Conservation (phyloP, 2,888 invertebrate genomes). For the Nebria salina region DNA sequence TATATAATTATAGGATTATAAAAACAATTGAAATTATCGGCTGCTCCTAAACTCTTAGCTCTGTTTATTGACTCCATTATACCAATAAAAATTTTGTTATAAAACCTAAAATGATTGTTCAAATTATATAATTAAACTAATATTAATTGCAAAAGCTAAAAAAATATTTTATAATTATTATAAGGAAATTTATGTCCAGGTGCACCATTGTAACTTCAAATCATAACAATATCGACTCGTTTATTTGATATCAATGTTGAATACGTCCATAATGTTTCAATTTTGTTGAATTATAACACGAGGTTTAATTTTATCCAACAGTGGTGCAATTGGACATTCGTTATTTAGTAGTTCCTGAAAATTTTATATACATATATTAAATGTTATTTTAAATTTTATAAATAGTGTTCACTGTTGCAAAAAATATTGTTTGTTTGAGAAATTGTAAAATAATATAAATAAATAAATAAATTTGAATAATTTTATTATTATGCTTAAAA, state of each 20-base stretch:
- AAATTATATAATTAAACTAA: not conserved
- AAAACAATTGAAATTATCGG: no score
- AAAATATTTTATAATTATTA: not conserved
- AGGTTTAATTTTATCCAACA: no score
- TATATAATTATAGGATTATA: not conserved
- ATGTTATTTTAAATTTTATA: not conserved
- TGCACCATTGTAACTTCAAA: no score
- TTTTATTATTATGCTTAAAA: not conserved
- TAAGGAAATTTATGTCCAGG: not conserved
- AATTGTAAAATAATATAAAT: slow-evolving; percentile 1
- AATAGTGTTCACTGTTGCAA: not conserved
- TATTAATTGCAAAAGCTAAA: not conserved
- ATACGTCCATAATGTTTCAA: no score
- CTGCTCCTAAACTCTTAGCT: no score
- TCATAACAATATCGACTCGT: no score
- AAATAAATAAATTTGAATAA: not conserved
- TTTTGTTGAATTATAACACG: no score
- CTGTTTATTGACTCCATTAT: no score
- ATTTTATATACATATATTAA: not conserved
- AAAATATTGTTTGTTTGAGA: not conserved
- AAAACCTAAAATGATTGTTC: not conserved
- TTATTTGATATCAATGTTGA: no score
- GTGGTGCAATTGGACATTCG: no score
- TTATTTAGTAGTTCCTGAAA: not conserved
- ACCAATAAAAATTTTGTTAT: not conserved